Evolutionary conservation across 2,113 vertebrate species (phyloP), one percentile per base, ranked within the genome.

Genomic region (Perca fluviatilis): DNA sequence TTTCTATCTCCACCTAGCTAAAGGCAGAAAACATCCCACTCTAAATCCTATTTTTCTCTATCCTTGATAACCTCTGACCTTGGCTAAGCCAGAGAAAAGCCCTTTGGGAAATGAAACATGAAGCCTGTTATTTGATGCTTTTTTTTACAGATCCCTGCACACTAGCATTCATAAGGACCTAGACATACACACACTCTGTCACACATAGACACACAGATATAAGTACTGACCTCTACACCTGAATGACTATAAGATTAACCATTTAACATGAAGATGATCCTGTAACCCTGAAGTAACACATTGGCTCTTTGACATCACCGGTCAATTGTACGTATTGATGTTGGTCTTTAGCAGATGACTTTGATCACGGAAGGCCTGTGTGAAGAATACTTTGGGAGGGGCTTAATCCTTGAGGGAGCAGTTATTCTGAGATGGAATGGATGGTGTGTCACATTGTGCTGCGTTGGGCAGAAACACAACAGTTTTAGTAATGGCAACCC

Each of bases 361-460:
- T 75, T 84, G 85, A 86, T 87, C 87, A 87, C 74, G 63, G 82
- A 82, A 10, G 69, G 63, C 36, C 62, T 62, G 62, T 74, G 78
- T 80, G 89, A 85, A 73, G 77, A 80, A 80, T 82, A 87, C 74
- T 80, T 84, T 77, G 16, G 46, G n/a, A 19, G 27, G 23, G 12
- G 57, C 43, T 60, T 61, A 46, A 58, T 78, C 75, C 89, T 79
- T 49, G 63, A 50, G 88, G 86, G 88, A 80, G 83, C 72, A 74
- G 84, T 86, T 90, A 87, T 77, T 85, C 85, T 80, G 68, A 86
- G 77, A 74, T 43, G 68, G 64, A 82, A 89, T 86, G 77, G 86
- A 92, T 91, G 88, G 82, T 80, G 68, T 85, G 91, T 91, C 89
- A 83, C 86, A 63, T 88, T 92, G 75, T 90, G 91, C 89, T 82